Evolutionary conservation across 2,888 invertebrate species (phyloP), one percentile per base, ranked within the genome.

Genomic region (Ariolimax columbianus): DNA sequence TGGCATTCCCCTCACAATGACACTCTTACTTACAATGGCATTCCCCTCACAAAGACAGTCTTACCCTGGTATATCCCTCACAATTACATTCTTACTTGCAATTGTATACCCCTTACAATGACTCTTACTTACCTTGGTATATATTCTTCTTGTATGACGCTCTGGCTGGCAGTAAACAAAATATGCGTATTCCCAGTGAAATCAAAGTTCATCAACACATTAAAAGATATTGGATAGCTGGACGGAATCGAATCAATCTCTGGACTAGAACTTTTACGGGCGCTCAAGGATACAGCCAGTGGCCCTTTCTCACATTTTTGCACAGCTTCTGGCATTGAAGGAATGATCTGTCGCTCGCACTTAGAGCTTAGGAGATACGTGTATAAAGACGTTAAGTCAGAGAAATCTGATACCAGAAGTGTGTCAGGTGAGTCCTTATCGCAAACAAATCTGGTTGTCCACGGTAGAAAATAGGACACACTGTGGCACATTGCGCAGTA

Each of bases 141-240:
- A 11, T 63, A 72, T 80, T 79, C 73, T 55, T 68, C 55, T 40
- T 82, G 33, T 11, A 47, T 19, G 55, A 78, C 55, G 55, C 77
- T 63, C 70, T 86, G 86, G 19, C 77, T 66, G 4, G 90, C 89
- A 40, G 87, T 91, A 77, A 92, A 91, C 80, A 93, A 77, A 26
- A 91, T 89, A 84, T 93, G 92, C 0, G 91, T 90, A 70, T 92
- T 90, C 0, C 93, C 93, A 75, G 91, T 90, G 55, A 92, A 91
- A 9, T 92, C 93, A 84, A 93, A 93, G 85, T 93, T 93, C 89
- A 92, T 91, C 0, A 93, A 84, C 19, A 92, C 89, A 11, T 90
- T 89, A 83, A 91, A 92, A 11, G 91, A 91, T 0, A 92, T 82
- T 0, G 92, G 91, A 63, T 86, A 88, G 26, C 47, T 77, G 9